Conservation (phyloP, 37 sponge, comb jelly and placozoan genomes). For the Eunapius fragilis region DNA sequence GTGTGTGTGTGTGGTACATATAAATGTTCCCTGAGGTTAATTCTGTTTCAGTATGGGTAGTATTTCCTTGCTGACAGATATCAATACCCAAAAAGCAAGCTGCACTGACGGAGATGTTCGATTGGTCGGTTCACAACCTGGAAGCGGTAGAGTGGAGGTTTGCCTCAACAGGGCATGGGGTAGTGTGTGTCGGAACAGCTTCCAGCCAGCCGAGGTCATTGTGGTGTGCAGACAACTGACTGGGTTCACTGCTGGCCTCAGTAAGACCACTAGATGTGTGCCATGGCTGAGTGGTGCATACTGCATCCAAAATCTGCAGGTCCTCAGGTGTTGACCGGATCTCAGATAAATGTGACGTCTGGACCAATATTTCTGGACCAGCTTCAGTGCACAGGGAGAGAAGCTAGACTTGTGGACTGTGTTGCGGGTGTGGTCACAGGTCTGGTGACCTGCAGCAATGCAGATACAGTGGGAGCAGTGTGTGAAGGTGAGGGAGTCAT, state of each 20-base stretch:
- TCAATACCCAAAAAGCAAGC: background rate
- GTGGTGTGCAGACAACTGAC: background rate
- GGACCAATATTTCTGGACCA: slow-evolving; percentile 28
- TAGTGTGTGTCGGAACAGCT: background rate
- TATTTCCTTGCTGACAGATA: background rate
- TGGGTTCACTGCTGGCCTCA: background rate
- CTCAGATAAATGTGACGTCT: background rate
- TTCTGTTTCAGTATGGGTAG: background rate
- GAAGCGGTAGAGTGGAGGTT: slow-evolving; percentile 12
- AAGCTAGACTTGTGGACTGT: slow-evolving; percentile 13
- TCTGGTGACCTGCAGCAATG: background rate
- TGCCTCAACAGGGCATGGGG: background rate
- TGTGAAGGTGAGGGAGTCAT: background rate
- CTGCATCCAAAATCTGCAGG: background rate
- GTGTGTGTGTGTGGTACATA: too few relatives aligned
- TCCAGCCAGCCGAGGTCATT: background rate
- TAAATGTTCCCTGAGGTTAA: too few relatives aligned
- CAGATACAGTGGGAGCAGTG: background rate
- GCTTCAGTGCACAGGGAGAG: slow-evolving; percentile 5
- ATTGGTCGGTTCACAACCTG: slow-evolving; percentile 1
- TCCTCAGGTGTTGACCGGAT: background rate
- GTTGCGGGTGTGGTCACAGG: background rate
- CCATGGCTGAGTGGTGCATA: too few relatives aligned
- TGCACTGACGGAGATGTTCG: slow-evolving; percentile 5
- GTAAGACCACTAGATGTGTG: background rate